Evolutionary conservation across 2,797 vertebrate species (phyloP), one percentile per base, ranked within the genome.

Genomic region (Argya squamiceps): DNA sequence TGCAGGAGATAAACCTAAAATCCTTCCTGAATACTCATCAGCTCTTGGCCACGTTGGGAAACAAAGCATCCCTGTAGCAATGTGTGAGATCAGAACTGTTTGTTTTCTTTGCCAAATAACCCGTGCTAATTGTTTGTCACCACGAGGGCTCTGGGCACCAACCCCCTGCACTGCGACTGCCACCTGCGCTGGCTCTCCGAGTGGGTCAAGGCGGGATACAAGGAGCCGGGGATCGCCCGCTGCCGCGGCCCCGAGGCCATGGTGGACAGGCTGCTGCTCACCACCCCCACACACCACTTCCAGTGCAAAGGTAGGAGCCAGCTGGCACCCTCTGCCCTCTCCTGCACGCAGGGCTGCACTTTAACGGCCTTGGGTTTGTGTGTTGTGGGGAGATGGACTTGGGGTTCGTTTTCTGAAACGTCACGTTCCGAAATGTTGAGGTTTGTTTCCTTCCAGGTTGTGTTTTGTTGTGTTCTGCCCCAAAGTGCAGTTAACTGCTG

Each of bases 191-290:
- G 99, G 99, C 98, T 99, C 41, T 99, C 99, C 1, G 99, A 99
- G 97, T 99, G 99, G 99, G 99, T 99, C 65, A 99, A 99, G 96
- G 99, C 99, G 0, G 99, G 99, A 0, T 99, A 99, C 95, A 99
- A 99, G 95, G 99, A 99, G 93, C 99, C 99, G 0, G 99, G 99
- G n/a, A 99, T 99, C 12, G 99, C 99, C 62, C 99, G 99, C 65
- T 99, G 99, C 93, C 98, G 98, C 3, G 99, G 99, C 84, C 99
- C 99, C 3, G 98, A 99, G 1, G 97, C 99, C 97, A 99, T 99
- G 99, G 98, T 98, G 2, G 99, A 99, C 98, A 98, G 99, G 71
- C 98, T 99, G 19, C 98, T 99, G 95, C 99, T 99, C 89, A 99
- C 99, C 63, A 99, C 99, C 0, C 99, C 99, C 1, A 98, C 99